Base-by-base conservation (phyloP, 2,888 invertebrate species). In the Eupsilia transversa region DNA sequence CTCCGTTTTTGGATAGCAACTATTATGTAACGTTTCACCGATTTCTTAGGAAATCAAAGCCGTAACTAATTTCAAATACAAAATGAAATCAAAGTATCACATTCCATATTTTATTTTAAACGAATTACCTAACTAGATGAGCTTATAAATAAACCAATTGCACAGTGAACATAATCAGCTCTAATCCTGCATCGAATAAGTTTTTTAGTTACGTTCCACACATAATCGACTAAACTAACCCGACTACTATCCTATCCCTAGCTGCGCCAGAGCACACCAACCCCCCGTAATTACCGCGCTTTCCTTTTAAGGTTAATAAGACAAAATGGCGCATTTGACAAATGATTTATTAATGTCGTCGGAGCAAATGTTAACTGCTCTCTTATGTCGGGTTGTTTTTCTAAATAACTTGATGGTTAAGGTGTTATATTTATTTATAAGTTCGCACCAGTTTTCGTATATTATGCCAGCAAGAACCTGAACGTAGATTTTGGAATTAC, bases 281-380 rank as follows among this genome's bases (percentile, higher is more conserved):
- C 87, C 86, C 87, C 79, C 75, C 64, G 85, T 92, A 94, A 94
- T 94, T 93, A 91, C 87, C 77, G 80, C 85, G 82, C 91, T 88
- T 90, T 88, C 94, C 94, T 90, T 93, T 86, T 94, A 93, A 88
- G 94, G 94, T 88, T 94, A 94, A 94, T 93, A 92, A 89, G 91
- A 90, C 94, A 94, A 94, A 91, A 94, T 94, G 94, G 94, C 93
- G 92, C 86, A 85, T 92, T 92, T 93, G 94, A 94, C 93, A 91
- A 87, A 93, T 94, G 93, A 94, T 94, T 92, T 91, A 94, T 93
- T 90, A 87, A 89, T 89, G 88, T 90, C 89, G 81, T 88, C 83
- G 89, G 82, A 80, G 86, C 87, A 92, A 94, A 94, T 93, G 94
- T 94, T 94, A 93, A 84, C 79, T 46, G 35, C 70, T 71, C 65